Base-by-base conservation (phyloP, 2,797 vertebrate genomes). In the Gymnothorax javanicus region DNA sequence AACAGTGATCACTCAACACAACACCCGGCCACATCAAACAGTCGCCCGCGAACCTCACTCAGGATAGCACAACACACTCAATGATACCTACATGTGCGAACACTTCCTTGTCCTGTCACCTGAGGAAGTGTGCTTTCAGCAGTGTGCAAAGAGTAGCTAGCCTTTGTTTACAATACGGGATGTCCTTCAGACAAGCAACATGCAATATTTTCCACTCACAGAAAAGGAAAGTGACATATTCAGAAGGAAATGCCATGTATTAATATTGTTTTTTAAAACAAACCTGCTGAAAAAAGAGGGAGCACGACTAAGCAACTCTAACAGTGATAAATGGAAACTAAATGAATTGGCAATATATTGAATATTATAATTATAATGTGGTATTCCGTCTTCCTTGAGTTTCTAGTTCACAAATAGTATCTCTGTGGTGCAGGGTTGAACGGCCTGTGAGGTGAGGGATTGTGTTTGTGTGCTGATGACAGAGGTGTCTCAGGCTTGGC, bases 141-240 rank as follows among this genome's bases (percentile, higher is more conserved):
- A n/a, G 54, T 8, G 13, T 52, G 69, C 83, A 20, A 43, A 33
- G 50, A 50, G 23, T 84, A 57, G 69, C 54, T 15, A n/a, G 86
- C 71, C 82, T 84, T 84, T 84, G 84, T 86, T 79, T 87, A 89
- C 71, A 87, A 77, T 25, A 60, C 60, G 27, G 79, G 57, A 82
- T 81, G 84, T 86, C 86, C 86, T 87, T 71, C 50, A 52, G 9
- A 54, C 57, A 85, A 85, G 86, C 81, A 86, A 88, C 60, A 82
- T 50, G 54, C 27, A 62, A 43, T 86, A 62, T 77, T 17, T 79
- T 79, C 79, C 79, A 11, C 52, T 56, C 54, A 86, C 56, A 73
- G 88, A 87, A 86, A 43, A 86, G 87, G 88, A 84, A 33, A 87
- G 50, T 25, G 57, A 87, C 33, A 59, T 23, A 79, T 54, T 79